Conservation (phyloP, 2,888 invertebrate species). For the Microplitis manilae region DNA sequence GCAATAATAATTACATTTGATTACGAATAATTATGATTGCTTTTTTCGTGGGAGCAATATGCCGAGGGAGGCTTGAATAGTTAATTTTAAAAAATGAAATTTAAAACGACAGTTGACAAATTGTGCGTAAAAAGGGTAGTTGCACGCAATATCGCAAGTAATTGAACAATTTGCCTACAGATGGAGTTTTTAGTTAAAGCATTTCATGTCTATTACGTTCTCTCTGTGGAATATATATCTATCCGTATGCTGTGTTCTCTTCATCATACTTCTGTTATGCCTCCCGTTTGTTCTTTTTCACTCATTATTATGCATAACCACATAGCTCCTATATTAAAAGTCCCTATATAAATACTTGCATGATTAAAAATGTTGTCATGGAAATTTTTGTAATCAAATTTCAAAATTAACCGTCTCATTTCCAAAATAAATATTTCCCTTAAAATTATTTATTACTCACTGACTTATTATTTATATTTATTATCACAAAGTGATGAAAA, state of each 20-base stretch:
- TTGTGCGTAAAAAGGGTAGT: slow-evolving; percentile 1
- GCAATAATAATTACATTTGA: not conserved
- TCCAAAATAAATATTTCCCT: not conserved
- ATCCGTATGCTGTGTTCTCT: slow-evolving; percentile 35
- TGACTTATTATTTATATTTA: not conserved
- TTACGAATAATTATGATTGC: not conserved
- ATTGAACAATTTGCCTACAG: slow-evolving; percentile 72
- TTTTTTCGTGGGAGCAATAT: not conserved
- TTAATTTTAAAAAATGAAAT: slow-evolving; percentile 9
- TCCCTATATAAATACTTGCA: slow-evolving; percentile 62
- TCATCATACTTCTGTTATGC: slow-evolving; percentile 17
- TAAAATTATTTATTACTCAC: not conserved
- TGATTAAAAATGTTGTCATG: slow-evolving; percentile 70
- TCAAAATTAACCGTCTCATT: not conserved
- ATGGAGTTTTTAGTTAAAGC: slow-evolving; percentile 69
- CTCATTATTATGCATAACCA: slow-evolving; percentile 69
- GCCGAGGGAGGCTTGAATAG: not conserved
- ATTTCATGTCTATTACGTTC: slow-evolving; percentile 60
- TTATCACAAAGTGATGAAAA: not conserved
- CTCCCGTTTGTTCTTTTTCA: slow-evolving; percentile 18
- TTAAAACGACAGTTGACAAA: slow-evolving; percentile 1
- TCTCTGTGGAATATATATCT: slow-evolving; percentile 45
- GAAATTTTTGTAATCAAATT: slow-evolving; percentile 61
- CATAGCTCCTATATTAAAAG: slow-evolving; percentile 70
- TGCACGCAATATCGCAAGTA: slow-evolving; percentile 59